Evolutionary conservation across 2,888 invertebrate genomes (phyloP).

Genomic region (Sesia bembeciformis): DNA sequence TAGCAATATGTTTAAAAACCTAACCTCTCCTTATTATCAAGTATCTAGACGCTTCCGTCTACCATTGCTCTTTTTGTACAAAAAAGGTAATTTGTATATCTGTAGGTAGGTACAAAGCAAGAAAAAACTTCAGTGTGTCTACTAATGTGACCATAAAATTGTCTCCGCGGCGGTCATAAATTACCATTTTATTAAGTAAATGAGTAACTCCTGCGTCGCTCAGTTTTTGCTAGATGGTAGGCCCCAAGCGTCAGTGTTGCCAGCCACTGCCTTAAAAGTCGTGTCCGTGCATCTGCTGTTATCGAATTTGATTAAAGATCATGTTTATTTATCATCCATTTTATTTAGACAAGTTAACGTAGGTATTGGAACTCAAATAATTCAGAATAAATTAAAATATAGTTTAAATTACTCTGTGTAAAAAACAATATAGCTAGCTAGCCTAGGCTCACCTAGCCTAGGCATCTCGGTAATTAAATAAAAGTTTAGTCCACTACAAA

Average conservation of each 20-base stretch:
- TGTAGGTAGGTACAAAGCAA: slow-evolving; percentile 11
- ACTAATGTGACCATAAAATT: slow-evolving; percentile 51
- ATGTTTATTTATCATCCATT: slow-evolving; percentile 61
- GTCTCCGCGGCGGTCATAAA: slow-evolving; percentile 54
- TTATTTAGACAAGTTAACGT: slow-evolving; percentile 44
- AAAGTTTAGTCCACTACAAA: no score
- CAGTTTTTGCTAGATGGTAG: slow-evolving; percentile 42
- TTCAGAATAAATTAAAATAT: no score
- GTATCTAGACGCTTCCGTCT: neutral
- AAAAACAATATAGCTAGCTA: no score
- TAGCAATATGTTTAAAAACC: neutral
- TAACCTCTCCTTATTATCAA: neutral
- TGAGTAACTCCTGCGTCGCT: slow-evolving; percentile 64
- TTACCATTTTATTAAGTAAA: slow-evolving; percentile 72
- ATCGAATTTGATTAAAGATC: slow-evolving; percentile 71
- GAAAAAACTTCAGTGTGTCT: slow-evolving; percentile 25
- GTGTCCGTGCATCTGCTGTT: slow-evolving; percentile 59
- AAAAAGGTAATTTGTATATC: neutral
- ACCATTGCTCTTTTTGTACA: neutral
- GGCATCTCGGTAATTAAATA: no score
- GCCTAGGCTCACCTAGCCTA: no score
- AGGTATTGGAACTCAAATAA: slow-evolving; percentile 11
- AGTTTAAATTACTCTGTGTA: no score
- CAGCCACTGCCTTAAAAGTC: slow-evolving; percentile 56
- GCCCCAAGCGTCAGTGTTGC: slow-evolving; percentile 45